These are phyloP conservation scores for Sepiola atlantica DNA, from an alignment of 2,888 invertebrate genomes.

Conservation along the genomic window DNA sequence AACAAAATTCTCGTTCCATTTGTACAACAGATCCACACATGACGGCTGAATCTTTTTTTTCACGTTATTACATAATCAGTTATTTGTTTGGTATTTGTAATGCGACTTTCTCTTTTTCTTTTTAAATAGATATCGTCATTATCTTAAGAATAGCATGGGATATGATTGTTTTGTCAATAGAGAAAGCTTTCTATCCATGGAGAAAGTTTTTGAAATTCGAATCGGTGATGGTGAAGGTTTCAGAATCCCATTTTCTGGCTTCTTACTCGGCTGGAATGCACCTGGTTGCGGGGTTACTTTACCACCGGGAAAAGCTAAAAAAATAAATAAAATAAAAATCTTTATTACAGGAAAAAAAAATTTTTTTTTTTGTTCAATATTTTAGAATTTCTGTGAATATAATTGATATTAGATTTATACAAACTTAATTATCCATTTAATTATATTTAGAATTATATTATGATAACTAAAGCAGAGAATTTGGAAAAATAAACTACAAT, in stretches of 20 bases:
- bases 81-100: not conserved
- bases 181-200: not conserved
- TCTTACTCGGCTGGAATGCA: constrained; percentile 58
- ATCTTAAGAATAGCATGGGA: not conserved
- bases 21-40: not conserved
- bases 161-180: not conserved
- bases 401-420: too few relatives aligned
- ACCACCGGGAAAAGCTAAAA: constrained; percentile 61
- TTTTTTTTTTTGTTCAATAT: too few relatives aligned
- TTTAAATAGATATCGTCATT: not conserved
- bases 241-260: constrained; percentile 61
- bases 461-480: too few relatives aligned
- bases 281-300: constrained; percentile 56
- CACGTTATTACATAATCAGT: not conserved
- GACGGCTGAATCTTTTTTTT: not conserved
- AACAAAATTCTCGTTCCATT: not conserved
- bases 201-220: not conserved
- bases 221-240: constrained; percentile 54
- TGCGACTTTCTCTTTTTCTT: not conserved
- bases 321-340: constrained; percentile 41
- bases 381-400: too few relatives aligned
- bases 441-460: too few relatives aligned
- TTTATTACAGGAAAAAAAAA: too few relatives aligned
- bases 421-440: too few relatives aligned
- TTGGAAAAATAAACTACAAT: too few relatives aligned